A percentile compares a stretch with the other conserved stretches of the same genome.
Evolutionary conservation across 2,113 vertebrate species (phyloP).

Genomic region (Nestor notabilis): DNA sequence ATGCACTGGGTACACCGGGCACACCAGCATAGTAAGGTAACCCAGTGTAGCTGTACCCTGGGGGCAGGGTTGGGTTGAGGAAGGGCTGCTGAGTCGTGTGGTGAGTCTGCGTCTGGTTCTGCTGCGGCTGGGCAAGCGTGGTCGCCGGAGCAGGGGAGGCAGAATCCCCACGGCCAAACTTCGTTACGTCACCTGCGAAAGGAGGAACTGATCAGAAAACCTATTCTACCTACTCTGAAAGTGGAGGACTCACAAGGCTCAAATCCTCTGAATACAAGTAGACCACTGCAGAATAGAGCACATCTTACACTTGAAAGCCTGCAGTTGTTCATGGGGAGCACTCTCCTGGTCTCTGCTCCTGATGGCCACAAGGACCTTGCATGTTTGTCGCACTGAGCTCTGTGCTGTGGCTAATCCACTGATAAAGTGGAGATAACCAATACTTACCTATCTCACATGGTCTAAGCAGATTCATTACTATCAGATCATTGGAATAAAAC

Average conservation of each 20-base stretch:
- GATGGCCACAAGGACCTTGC: background rate
- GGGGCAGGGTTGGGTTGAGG: constrained; percentile 89
- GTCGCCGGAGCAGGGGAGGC: constrained; percentile 91
- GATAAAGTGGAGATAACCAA: background rate
- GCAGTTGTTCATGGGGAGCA: background rate
- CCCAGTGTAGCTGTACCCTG: constrained; percentile 95
- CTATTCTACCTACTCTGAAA: background rate
- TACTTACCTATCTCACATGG: background rate
- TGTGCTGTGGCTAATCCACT: background rate
- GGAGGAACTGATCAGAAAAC: background rate
- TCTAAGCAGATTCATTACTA: background rate
- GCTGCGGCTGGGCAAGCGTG: constrained; percentile 86
- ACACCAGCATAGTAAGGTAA: constrained; percentile 92
- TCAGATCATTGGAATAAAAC: background rate
- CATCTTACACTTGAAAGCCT: background rate
- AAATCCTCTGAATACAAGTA: background rate
- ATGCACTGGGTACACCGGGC: constrained; percentile 90
- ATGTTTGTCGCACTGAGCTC: background rate
- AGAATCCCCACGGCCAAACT: constrained; percentile 93
- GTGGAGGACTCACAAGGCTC: background rate
- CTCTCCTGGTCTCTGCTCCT: background rate
- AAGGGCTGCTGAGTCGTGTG: constrained; percentile 92
- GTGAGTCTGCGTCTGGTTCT: constrained; percentile 85
- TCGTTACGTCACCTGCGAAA: constrained; percentile 88
- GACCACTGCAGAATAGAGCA: background rate